These are phyloP conservation scores for Crypturellus tataupa DNA, from an alignment of 2,797 vertebrate genomes.

Conservation along the genomic window DNA sequence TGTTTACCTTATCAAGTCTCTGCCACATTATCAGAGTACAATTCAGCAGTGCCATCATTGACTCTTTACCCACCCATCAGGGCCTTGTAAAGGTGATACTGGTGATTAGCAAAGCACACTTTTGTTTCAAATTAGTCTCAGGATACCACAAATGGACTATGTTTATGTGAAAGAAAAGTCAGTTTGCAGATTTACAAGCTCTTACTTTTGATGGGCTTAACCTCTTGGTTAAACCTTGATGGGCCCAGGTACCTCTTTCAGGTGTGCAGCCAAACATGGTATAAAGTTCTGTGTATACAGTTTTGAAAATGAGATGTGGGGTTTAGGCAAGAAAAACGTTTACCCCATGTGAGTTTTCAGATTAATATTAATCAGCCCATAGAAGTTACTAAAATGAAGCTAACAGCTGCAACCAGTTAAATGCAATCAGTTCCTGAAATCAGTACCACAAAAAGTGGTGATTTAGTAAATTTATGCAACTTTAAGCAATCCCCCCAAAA, in stretches of 20 bases:
- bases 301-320: neutral
- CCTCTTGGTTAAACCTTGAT: too few relatives aligned
- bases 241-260: neutral
- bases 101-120: neutral
- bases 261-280: neutral
- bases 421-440: conserved; percentile 1
- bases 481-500: neutral
- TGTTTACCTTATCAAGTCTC: too few relatives aligned
- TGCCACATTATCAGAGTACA: too few relatives aligned
- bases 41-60: too few relatives aligned
- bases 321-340: neutral
- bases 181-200: neutral
- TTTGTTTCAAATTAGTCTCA: neutral
- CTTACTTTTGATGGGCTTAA: neutral
- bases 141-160: neutral
- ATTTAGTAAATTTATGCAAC: neutral
- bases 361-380: neutral
- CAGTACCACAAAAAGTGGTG: conserved; percentile 13
- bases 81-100: neutral
- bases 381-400: neutral
- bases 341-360: neutral
- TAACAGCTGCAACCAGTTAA: neutral
- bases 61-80: too few relatives aligned
- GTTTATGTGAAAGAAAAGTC: neutral
- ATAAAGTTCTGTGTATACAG: neutral